Evolutionary conservation across 2,113 vertebrate species (phyloP).

Genomic region (Antechinus flavipes): DNA sequence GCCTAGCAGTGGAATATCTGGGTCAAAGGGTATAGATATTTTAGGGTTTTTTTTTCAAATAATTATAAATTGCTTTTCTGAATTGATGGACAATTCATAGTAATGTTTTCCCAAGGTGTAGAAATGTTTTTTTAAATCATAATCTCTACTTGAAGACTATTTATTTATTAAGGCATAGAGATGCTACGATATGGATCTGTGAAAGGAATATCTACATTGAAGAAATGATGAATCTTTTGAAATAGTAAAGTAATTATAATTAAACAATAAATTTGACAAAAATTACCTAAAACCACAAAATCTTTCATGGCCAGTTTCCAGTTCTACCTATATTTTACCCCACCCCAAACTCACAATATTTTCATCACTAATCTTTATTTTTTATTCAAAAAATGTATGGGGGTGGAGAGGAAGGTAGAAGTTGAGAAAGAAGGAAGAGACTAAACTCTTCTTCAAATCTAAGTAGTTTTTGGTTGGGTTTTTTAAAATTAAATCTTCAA

Average conservation of each 20-base stretch:
- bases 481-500: neutral
- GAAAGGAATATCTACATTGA: neutral
- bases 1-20: neutral
- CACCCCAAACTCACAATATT: neutral
- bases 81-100: neutral
- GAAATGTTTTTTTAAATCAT: neutral
- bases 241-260: neutral
- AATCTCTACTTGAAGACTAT: neutral
- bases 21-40: neutral
- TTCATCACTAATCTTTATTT: neutral
- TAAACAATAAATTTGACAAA: neutral
- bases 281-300: neutral
- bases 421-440: neutral
- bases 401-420: neutral
- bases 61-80: neutral
- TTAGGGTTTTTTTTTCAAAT: neutral
- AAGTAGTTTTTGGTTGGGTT: neutral
- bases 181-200: neutral
- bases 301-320: neutral
- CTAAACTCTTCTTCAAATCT: conserved; percentile 20
- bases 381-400: neutral
- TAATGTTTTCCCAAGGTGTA: neutral
- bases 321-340: neutral
- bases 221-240: neutral
- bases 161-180: neutral